Evolutionary conservation across 2,113 vertebrate genomes (phyloP).

Genomic region (Tympanuchus pallidicinctus): DNA sequence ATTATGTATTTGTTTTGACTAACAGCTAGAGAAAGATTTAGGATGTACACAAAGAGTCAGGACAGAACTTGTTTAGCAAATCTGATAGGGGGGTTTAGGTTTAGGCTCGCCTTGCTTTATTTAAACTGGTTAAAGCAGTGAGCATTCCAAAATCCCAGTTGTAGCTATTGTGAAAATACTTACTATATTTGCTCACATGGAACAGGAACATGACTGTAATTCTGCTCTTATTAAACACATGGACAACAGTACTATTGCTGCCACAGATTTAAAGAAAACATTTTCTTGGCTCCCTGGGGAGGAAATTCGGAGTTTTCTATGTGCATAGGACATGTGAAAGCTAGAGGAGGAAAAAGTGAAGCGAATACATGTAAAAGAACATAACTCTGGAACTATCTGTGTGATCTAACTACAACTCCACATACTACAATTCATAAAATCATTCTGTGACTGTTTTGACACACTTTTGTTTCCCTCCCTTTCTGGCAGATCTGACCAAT

Average conservation of each 20-base stretch:
- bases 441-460: not conserved
- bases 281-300: constrained; percentile 5
- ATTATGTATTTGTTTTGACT: constrained; percentile 72
- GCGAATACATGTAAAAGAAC: not conserved
- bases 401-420: not conserved
- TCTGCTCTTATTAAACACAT: not conserved
- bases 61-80: constrained; percentile 57
- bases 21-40: constrained; percentile 57
- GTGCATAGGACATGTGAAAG: not conserved
- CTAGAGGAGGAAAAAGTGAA: not conserved
- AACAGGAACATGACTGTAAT: not conserved
- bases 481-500: not conserved
- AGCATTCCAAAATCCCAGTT: constrained; percentile 11
- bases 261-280: not conserved
- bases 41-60: constrained; percentile 26
- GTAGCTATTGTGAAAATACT: constrained; percentile 17
- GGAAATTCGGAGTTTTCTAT: not conserved
- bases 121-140: constrained; percentile 23
- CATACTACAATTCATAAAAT: not conserved
- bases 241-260: not conserved
- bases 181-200: not conserved
- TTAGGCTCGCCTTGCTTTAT: constrained; percentile 32
- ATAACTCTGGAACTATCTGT: not conserved
- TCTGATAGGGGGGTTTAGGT: not conserved
- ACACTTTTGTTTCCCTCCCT: not conserved